Base-by-base conservation (phyloP, 2,113 vertebrate genomes). In the Butorides virescens region DNA sequence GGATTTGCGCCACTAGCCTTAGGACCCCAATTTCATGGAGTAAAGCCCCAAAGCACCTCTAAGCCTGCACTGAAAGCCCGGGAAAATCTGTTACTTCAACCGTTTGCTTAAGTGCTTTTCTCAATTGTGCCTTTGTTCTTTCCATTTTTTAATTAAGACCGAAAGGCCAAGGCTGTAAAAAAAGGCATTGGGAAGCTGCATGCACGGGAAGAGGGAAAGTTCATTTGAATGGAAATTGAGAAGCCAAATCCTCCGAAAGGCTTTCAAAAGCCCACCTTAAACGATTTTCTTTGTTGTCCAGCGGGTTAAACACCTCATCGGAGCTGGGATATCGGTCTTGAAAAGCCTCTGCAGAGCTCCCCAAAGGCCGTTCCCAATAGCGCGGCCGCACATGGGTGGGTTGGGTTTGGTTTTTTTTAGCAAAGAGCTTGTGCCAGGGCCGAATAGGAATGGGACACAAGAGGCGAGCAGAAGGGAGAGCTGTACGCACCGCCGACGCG, bases 251-350 rank as follows among this genome's bases (percentile, higher is more conserved):
- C 90, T 95, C 8, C 0, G 34, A 26, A 88, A 86, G 52, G 72
- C 67, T 97, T 94, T 95, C 90, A 90, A 95, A 96, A 96, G 67
- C 90, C 75, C 92, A 80, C 72, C 92, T 92, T 84, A 83, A 91
- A 86, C 0, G 44, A n/a, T 87, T 90, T 77, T 66, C 86, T 95
- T 90, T 93, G 50, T 53, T 91, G 71, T 61, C 81, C 56, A 21
- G 42, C 2, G 46, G 92, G 95, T 96, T 96, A 96, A 95, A 85
- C 25, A 77, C 74, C 70, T 86, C 65, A 13, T 7, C 29, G 9
- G 68, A 96, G 34, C 77, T 25, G 30, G 73, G 94, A 73, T 50
- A 77, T 25, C 34, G 71, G 78, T 63, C 92, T 67, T 21, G 66
- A 95, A 96, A 94, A 67, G 83, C 72, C 63, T 89, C 93, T 53